Conservation (phyloP, 1,140 invertebrate species). For the Bradynema listronoti region DNA sequence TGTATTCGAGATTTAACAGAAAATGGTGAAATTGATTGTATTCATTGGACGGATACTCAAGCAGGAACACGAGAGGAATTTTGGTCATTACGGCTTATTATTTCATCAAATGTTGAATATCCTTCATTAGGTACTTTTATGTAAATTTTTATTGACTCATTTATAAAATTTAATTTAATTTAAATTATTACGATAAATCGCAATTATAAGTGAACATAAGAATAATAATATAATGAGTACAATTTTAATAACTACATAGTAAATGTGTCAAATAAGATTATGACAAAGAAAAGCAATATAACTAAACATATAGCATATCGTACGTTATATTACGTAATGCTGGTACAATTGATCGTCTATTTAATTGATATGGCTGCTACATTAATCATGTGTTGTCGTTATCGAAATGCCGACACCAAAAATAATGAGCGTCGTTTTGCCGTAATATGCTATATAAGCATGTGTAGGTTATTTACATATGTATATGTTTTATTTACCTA, state of each 20-base stretch:
- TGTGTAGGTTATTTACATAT: constrained; percentile 1
- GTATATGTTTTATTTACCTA: too few relatives aligned
- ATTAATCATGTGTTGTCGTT: constrained; percentile 10
- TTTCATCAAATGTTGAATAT: neutral
- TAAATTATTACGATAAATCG: too few relatives aligned
- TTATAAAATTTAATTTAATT: neutral
- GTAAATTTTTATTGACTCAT: neutral
- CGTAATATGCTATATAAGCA: neutral
- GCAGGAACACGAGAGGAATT: neutral
- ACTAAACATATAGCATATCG: neutral
- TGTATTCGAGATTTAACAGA: neutral
- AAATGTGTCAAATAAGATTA: too few relatives aligned
- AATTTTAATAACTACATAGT: too few relatives aligned
- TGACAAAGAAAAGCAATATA: too few relatives aligned
- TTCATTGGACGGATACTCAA: constrained; percentile 1
- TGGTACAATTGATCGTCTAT: neutral
- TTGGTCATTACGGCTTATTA: constrained; percentile 4
- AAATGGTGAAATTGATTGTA: constrained; percentile 7
- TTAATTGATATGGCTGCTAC: constrained; percentile 4
- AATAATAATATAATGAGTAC: too few relatives aligned
- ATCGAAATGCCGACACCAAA: neutral
- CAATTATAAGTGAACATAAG: too few relatives aligned
- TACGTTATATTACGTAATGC: neutral
- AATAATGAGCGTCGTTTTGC: neutral
- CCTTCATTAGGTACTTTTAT: constrained; percentile 2